phyloP scores from a whole-genome alignment of 1,140 invertebrate genomes.

The Drosophila trapezifrons region DNA sequence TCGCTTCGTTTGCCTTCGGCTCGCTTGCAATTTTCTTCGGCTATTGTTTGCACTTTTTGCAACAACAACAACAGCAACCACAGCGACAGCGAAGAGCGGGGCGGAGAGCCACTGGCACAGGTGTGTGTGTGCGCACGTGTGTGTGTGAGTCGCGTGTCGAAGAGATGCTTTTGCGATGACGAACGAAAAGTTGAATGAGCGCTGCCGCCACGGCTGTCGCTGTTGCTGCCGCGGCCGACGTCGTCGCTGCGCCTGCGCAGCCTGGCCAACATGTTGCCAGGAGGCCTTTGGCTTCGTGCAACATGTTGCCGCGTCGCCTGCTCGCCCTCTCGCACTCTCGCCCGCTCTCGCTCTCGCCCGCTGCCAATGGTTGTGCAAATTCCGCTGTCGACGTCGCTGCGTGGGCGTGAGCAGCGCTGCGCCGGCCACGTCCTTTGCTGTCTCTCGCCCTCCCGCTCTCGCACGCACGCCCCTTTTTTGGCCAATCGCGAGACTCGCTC shows the following conservation, averaged over 20 bases:
- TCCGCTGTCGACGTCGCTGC: slow-evolving; percentile 24
- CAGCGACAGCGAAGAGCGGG: not conserved
- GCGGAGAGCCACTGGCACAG: slow-evolving; percentile 1
- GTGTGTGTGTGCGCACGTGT: slow-evolving; percentile 9
- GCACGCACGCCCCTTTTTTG: slow-evolving; percentile 11
- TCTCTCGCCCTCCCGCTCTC: slow-evolving; percentile 4
- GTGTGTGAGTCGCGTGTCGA: slow-evolving; percentile 62
- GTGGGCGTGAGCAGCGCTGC: slow-evolving; percentile 29
- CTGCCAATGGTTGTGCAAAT: slow-evolving; percentile 15
- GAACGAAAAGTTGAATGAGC: slow-evolving; percentile 59
- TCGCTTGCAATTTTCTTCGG: slow-evolving; percentile 37
- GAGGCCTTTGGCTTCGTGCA: slow-evolving; percentile 11
- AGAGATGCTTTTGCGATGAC: slow-evolving; percentile 54
- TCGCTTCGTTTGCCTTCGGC: slow-evolving; percentile 13
- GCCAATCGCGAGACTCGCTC: slow-evolving; percentile 12
- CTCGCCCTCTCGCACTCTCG: not conserved
- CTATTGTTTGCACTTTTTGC: slow-evolving; percentile 12
- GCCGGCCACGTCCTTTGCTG: not conserved
- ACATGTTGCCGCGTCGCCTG: slow-evolving; percentile 14
- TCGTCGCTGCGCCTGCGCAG: slow-evolving; percentile 4
- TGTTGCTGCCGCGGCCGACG: slow-evolving; percentile 31
- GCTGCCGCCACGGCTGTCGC: not conserved
- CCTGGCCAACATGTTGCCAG: slow-evolving; percentile 17
- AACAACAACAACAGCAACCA: not conserved
- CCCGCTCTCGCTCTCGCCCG: not conserved